Evolutionary conservation across 2,113 vertebrate species (phyloP).

Genomic region (Mohoua ochrocephala): DNA sequence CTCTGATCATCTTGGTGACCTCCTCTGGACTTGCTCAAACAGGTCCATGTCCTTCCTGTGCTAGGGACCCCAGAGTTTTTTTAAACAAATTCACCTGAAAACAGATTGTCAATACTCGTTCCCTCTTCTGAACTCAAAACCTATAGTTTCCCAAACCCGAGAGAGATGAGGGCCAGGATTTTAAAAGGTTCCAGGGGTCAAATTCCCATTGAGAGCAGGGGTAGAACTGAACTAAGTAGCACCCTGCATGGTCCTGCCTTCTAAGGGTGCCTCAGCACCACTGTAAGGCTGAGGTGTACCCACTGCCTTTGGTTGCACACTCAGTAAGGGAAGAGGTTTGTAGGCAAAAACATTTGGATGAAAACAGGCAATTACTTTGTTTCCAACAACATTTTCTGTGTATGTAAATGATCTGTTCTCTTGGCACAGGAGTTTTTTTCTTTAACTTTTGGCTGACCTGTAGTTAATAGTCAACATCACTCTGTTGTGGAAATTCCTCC

Average conservation of each 20-base stretch:
- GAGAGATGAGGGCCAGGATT: neutral
- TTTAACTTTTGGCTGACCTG: neutral
- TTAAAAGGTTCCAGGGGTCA: neutral
- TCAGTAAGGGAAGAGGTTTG: neutral
- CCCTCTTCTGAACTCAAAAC: neutral
- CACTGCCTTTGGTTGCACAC: rapidly evolving
- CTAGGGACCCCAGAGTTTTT: neutral
- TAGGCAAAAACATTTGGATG: neutral
- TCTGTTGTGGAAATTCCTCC: neutral
- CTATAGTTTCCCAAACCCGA: neutral
- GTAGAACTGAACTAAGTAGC: neutral
- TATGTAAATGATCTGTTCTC: neutral
- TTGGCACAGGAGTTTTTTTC: neutral
- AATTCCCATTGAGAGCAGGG: neutral
- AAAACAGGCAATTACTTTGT: neutral
- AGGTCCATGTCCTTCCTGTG: neutral
- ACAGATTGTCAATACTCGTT: neutral
- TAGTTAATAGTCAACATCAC: neutral
- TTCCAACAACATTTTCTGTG: neutral
- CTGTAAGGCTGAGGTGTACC: neutral
- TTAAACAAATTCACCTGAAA: neutral
- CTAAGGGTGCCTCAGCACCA: rapidly evolving
- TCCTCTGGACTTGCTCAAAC: neutral
- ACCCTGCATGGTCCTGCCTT: neutral
- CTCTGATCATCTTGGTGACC: neutral